Conservation (phyloP, 2,113 vertebrate species). For the Leptosomus discolor region DNA sequence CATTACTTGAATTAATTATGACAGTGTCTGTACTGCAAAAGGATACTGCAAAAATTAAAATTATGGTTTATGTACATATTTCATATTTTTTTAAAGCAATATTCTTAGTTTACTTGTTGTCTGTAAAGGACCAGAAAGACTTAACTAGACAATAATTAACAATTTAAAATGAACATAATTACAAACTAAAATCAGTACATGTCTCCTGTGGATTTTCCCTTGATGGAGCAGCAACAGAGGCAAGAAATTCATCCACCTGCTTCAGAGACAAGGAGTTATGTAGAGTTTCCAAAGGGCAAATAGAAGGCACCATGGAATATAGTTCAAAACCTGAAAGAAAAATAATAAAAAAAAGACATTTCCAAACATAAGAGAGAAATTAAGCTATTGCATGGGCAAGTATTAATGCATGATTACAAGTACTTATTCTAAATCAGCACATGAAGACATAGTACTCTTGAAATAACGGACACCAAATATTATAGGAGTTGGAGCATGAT, state of each 20-base stretch:
- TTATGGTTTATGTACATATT: not conserved
- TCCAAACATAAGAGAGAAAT: conserved; percentile 13
- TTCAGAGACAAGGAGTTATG: conserved; percentile 90
- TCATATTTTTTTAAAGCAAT: not conserved
- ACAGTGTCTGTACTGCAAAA: not conserved
- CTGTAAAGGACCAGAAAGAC: not conserved
- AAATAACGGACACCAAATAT: conserved; percentile 42
- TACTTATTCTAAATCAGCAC: not conserved
- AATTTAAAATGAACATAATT: conserved; percentile 13
- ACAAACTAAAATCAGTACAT: conserved; percentile 68
- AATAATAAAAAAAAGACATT: conserved; percentile 16
- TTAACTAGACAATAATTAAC: not conserved
- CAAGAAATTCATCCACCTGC: conserved; percentile 90
- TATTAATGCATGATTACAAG: not conserved
- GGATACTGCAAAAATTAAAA: not conserved
- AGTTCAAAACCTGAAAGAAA: conserved; percentile 83
- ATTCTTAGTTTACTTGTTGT: not conserved
- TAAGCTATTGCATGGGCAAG: not conserved
- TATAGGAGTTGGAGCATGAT: conserved; percentile 20
- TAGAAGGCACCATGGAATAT: conserved; percentile 92
- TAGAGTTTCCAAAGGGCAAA: conserved; percentile 89
- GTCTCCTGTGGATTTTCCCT: conserved; percentile 72
- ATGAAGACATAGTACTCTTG: conserved; percentile 24
- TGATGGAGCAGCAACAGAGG: conserved; percentile 79
- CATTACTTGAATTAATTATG: not conserved